Base-by-base conservation (phyloP, 2,113 vertebrate species). In the Bubo scandiacus region DNA sequence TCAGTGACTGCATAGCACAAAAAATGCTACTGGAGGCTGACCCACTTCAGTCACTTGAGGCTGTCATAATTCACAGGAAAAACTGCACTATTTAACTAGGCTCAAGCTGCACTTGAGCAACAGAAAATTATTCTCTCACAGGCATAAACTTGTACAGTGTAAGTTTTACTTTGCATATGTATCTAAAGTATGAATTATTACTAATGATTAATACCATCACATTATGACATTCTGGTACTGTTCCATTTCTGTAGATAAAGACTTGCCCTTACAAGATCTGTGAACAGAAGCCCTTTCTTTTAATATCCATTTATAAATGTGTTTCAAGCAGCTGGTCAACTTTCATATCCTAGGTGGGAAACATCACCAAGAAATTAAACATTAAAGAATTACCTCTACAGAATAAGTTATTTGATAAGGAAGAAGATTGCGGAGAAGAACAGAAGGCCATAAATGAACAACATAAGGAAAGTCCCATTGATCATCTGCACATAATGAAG, bases 381-480 rank as follows among this genome's bases (percentile, higher is more conserved):
- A 66, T 73, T 62, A 43, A 66, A 45, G 40, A 91, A 61, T 79
- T 97, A 99, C 99, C 98, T 98, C 95, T 84, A 98, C 49, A 52
- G 95, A 98, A 59, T 98, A 99, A 81, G 97, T 96, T 87, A 99
- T 98, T 40, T 98, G 97, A 91, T 99, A 99, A n/a, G 99, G 99
- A 96, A 99, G 98, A 86, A 99, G 98, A 97, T 99, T 99, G 62
- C 98, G 98, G 12, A 99, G 98, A 94, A 99, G 97, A 81, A 99
- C 96, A 54, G 99, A 98, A 72, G 99, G 99, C 99, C 99, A 99
- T 81, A 99, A 97, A 96, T 99, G 99, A 70, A 99, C 98, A 94
- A 99, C 95, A 12, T 99, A 99, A n/a, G 99, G 99, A 81, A 99
- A 98, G 80, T 99, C 99, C 96, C 98, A 99, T 23, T 98, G 96